Evolutionary conservation across 2,888 invertebrate species (phyloP), one percentile per base, ranked within the genome.

Genomic region (Hyles lineata): DNA sequence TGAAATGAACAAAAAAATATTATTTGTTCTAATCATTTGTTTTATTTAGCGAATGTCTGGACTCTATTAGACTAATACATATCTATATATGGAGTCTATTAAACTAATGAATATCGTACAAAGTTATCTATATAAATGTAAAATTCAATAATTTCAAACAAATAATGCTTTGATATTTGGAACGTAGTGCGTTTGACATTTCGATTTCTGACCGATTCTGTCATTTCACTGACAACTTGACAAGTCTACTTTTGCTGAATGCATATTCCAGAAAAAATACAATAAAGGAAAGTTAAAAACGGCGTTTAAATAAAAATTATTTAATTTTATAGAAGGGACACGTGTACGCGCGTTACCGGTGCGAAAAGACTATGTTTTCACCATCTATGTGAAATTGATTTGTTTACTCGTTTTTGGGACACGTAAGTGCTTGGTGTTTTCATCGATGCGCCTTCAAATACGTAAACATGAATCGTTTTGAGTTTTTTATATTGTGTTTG

Each of bases 361-460:
- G 59, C 23, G 74, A 73, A 58, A 67, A 70, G 50, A 17, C 19
- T 60, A 25, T 55, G 70, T 32, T 60, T 60, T 72, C 23, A 55
- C 17, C 21, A n/a, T 21, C 35, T 21, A 55, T 23, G 55, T 58
- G 4, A 70, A 75, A 69, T 43, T 29, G 29, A 62, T 25, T 70
- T 73, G 29, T 59, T 61, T 70, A 71, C 62, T 72, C 35, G 74
- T 71, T 74, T 70, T 75, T 84, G 77, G 89, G 90, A 92, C 92
- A 92, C 93, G 92, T 93, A 92, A 91, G 87, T 91, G 81, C 78
- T 85, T 77, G 59, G 55, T 74, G 71, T 73, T 80, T 79, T 81
- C 61, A 76, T 79, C 79, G 76, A 84, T 84, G 82, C 75, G 76
- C 80, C 73, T 79, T 72, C 74, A 73, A 79, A 78, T 77, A 78